These are phyloP conservation scores for Ferdinandea cuprea DNA, from an alignment of 2,888 invertebrate genomes.

Conservation along the genomic window DNA sequence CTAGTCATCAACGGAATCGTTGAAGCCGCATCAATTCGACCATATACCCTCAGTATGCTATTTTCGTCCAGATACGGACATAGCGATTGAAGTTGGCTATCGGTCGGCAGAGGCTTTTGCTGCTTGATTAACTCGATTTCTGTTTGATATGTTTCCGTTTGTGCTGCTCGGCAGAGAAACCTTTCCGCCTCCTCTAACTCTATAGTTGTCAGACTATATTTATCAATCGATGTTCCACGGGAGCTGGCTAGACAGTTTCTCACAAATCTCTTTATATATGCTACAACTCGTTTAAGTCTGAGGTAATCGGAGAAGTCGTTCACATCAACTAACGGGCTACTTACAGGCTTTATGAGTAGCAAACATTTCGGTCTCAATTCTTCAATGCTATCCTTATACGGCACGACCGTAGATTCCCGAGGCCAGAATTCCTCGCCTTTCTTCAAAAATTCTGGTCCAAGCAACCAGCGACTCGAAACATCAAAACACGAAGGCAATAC, in stretches of 20 bases:
- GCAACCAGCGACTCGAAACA: slow-evolving; percentile 17
- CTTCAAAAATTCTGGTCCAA: slow-evolving; percentile 8
- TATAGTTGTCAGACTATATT: neutral
- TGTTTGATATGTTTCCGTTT: neutral
- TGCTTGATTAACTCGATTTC: neutral
- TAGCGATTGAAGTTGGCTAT: neutral
- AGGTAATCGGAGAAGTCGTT: neutral
- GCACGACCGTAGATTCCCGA: neutral
- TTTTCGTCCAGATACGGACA: neutral
- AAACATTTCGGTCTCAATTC: neutral
- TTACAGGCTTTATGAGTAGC: neutral
- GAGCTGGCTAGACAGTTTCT: neutral
- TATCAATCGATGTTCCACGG: neutral
- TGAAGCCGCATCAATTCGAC: neutral
- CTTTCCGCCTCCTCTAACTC: neutral
- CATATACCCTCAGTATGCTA: neutral
- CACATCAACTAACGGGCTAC: neutral
- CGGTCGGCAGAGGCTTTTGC: neutral
- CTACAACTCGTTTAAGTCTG: neutral
- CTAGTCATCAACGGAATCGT: neutral
- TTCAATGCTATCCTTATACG: neutral
- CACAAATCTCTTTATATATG: neutral
- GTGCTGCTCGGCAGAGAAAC: neutral
- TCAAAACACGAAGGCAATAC: neutral
- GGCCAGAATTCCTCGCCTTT: slow-evolving; percentile 3